These are phyloP conservation scores for Sipunculus nudus DNA, from an alignment of 2,888 invertebrate genomes.

Conservation along the genomic window DNA sequence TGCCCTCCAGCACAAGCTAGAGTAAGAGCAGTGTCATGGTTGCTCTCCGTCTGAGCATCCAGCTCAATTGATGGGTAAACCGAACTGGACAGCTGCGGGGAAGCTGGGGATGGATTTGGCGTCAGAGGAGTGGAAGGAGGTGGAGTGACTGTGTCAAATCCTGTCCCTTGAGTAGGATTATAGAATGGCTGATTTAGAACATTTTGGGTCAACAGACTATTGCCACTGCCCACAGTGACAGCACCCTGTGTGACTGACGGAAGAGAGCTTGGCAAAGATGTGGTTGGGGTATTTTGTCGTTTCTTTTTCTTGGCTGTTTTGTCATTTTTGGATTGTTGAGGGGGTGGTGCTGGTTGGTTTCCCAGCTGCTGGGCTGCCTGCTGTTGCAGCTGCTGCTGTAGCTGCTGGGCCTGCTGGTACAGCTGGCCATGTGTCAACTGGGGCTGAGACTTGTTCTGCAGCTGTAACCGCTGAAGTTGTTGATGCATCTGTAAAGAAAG, in stretches of 20 bases:
- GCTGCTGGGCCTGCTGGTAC: conserved; percentile 7
- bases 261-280: no score
- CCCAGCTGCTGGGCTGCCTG: conserved; percentile 12
- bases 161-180: not conserved
- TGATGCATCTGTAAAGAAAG: no score
- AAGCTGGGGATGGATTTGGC: conserved; percentile 56
- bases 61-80: conserved; percentile 76
- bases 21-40: conserved; percentile 98
- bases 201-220: no score
- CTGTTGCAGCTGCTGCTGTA: conserved; percentile 13
- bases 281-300: no score
- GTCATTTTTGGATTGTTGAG: no score
- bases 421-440: conserved; percentile 2
- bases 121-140: conserved; percentile 54
- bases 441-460: conserved; percentile 2
- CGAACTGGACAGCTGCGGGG: conserved; percentile 50
- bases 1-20: conserved; percentile 94
- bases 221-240: no score
- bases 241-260: no score
- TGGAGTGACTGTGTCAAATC: conserved; percentile 49
- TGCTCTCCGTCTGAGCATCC: conserved; percentile 97
- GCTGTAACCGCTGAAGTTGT: conserved; percentile 20
- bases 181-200: no score
- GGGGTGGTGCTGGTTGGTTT: no score
- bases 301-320: no score